Base-by-base conservation (phyloP, 1,140 invertebrate genomes). In the Drosophila sulfurigaster region DNA sequence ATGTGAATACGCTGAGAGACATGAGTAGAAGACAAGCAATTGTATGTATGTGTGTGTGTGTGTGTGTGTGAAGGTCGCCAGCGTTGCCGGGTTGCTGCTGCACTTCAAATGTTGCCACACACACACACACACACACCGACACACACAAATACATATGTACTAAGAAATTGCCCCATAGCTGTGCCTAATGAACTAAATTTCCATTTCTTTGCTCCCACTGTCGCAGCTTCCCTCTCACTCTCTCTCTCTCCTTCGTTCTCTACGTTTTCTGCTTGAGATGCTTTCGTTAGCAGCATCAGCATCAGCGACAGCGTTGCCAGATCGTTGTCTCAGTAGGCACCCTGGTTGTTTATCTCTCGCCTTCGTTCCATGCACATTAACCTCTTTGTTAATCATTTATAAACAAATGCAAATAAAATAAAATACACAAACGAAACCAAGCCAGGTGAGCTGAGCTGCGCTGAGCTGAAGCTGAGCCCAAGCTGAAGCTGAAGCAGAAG, bases 351-450 rank as follows among this genome's bases (percentile, higher is more conserved):
- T 82, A 74, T 77, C 74, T 71, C 52, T 59, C 10, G 35, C 35
- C 35, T 15, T 15, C 8, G 13, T 65, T 28, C 60, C 60, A 68
- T 83, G 77, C 83, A 88, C 85, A 90, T 90, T 89, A 88, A 88
- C 85, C 83, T 88, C 83, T 90, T 90, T 88, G 77, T 90, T 89
- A 88, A 88, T 88, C 85, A 88, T 88, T 88, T 89, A 85, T 82
- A 89, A 88, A 88, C 83, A 88, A 90, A 88, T 88, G 83, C 81
- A 89, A 88, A 88, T 85, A 80, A 88, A 85, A 89, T 85, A 89
- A 89, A 89, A 81, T 68, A 87, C 58, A 87, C 64, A 59, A 35
- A 41, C 35, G 74, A 11, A 46, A 38, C 8, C 30, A 56, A 16
- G 6, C 66, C 66, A 58, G 69, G 45, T 57, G 49, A 72, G 62